phyloP scores from a whole-genome alignment of 2,797 vertebrate species.

The Enoplosus armatus region DNA sequence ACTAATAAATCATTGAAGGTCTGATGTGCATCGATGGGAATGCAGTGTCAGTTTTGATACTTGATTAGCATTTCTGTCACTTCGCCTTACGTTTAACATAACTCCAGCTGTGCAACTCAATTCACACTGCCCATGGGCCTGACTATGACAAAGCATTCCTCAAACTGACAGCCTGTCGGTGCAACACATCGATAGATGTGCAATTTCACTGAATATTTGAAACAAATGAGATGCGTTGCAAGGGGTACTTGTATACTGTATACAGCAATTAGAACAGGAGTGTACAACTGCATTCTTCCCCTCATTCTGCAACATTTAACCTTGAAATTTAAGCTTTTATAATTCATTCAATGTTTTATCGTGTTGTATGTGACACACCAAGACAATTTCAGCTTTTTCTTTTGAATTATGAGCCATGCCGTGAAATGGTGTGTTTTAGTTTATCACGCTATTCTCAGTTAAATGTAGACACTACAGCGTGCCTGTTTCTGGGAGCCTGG shows the following conservation, averaged over 20 bases:
- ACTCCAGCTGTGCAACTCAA: conserved; percentile 84
- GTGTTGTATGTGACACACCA: background rate
- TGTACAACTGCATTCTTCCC: background rate
- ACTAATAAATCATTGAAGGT: conserved; percentile 81
- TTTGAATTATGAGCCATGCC: background rate
- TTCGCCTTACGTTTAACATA: conserved; percentile 84
- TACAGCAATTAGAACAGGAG: background rate
- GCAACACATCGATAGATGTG: conserved; percentile 65
- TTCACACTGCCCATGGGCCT: conserved; percentile 76
- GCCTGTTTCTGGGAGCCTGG: conserved; percentile 10
- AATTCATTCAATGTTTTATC: background rate
- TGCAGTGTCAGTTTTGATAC: conserved; percentile 80
- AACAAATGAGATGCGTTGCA: conserved; percentile 34
- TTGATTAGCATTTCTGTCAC: conserved; percentile 84
- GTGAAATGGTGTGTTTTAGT: background rate
- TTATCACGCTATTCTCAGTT: background rate
- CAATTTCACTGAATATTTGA: conserved; percentile 60
- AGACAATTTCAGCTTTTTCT: background rate
- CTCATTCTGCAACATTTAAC: background rate
- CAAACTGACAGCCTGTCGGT: conserved; percentile 74
- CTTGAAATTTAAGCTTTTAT: background rate
- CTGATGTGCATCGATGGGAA: conserved; percentile 75
- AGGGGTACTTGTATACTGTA: conserved; percentile 10
- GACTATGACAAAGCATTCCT: conserved; percentile 76
- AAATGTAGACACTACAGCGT: conserved; percentile 1